Evolutionary conservation across 2,797 vertebrate genomes (phyloP), one percentile per base, ranked within the genome.

Genomic region (Botia almorhae): DNA sequence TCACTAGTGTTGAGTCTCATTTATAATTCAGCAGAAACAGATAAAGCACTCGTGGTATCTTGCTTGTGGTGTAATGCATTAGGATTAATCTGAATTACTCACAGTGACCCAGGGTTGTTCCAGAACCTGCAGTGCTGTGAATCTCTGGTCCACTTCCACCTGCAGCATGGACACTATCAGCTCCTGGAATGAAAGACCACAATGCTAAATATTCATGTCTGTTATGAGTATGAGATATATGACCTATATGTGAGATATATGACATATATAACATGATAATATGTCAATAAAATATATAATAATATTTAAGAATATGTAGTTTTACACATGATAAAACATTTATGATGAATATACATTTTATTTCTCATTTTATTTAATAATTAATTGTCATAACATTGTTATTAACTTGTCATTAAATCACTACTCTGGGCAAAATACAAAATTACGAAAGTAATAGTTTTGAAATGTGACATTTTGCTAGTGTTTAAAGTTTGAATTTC

Each of bases 101-200:
- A 99, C 97, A 64, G 96, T 98, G 83, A 98, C 97, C 98, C 97
- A 99, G 10, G 96, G 96, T 81, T 99, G 98, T 85, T 98, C 97
- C 21, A 98, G 93, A 83, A 98, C 97, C 91, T 99, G 97, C 69
- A 97, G 88, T 10, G 98, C 96, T 33, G 96, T 96, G 91, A 95
- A 97, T 87, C 98, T 94, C 89, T 98, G 96, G 87, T 98, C 96
- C 26, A 97, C 95, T 82, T 99, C 96, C 83, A 99, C 97, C 90
- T 98, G 93, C 86, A 99, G 93, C 97, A 99, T 99, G 88, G 95
- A 96, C 81, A 95, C 93, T 87, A 99, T 99, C 89, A 99, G 94
- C 85, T 96, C 97, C 97, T 99, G 86, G 7, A 68, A 2, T 33
- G 14, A 74, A 7, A 53, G n/a, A 81, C 19, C 14, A 63, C 16